phyloP scores from a whole-genome alignment of 1,140 invertebrate species.

The Brevipalpus yothersi region DNA sequence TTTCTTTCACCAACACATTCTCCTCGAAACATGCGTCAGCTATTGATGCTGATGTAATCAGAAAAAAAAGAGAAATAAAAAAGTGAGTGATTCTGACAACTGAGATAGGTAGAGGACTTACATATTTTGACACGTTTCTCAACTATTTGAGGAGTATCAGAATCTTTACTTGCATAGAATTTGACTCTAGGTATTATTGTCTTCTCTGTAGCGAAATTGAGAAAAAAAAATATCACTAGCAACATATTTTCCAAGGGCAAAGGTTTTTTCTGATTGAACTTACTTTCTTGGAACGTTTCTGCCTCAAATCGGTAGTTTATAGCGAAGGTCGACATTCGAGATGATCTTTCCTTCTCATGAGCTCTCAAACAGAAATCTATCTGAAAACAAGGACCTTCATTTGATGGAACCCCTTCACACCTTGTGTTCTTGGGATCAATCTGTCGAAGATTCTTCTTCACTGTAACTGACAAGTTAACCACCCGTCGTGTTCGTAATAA shows the following conservation, averaged over 20 bases:
- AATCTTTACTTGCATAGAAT: constrained; percentile 23
- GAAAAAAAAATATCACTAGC: background rate
- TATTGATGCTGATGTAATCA: too few species aligned
- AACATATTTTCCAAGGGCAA: too few species aligned
- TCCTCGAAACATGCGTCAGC: too few species aligned
- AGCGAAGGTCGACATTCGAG: constrained; percentile 20
- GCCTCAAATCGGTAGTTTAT: constrained; percentile 54
- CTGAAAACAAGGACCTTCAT: constrained; percentile 56
- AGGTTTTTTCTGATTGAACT: background rate
- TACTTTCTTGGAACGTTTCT: constrained; percentile 41
- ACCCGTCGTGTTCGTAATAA: constrained; percentile 43
- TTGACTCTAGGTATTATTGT: constrained; percentile 33
- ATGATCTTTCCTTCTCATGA: constrained; percentile 14
- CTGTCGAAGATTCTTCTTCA: constrained; percentile 31
- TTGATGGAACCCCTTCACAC: constrained; percentile 33
- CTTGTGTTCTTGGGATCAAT: constrained; percentile 52
- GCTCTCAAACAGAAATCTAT: constrained; percentile 55
- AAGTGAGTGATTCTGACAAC: too few species aligned
- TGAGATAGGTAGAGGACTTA: too few species aligned
- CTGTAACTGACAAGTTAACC: constrained; percentile 35
- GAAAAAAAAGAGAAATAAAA: too few species aligned
- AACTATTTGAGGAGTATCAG: constrained; percentile 19
- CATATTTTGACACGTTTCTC: constrained; percentile 11
- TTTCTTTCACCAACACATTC: constrained; percentile 20
- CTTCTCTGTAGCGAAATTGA: background rate